phyloP scores from a whole-genome alignment of 2,797 vertebrate genomes.

The Sebastes melanostomus region DNA sequence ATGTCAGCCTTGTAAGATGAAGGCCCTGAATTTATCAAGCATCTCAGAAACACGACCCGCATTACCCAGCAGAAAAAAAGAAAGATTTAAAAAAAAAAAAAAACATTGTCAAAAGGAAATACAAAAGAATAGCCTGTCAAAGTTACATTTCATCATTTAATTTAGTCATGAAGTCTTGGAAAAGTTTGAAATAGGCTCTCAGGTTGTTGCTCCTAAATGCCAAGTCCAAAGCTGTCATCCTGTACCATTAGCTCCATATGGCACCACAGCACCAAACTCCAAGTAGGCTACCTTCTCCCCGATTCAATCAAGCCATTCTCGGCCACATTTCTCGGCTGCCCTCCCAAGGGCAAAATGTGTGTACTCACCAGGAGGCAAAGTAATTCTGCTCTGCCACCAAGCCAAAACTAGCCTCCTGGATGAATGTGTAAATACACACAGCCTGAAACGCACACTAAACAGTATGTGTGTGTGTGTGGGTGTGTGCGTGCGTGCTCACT shows the following conservation, averaged over 20 bases:
- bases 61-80: neutral
- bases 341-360: conserved; percentile 34
- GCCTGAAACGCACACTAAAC: neutral
- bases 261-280: conserved; percentile 9
- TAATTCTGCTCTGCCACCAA: conserved; percentile 20
- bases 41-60: neutral
- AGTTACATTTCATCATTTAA: conserved; percentile 10
- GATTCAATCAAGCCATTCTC: conserved; percentile 49
- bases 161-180: conserved; percentile 2
- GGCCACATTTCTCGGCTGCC: conserved; percentile 13
- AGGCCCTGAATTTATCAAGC: neutral
- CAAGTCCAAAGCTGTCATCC: conserved; percentile 12
- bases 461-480: neutral
- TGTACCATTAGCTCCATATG: conserved; percentile 32
- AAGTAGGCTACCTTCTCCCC: neutral
- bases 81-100: too few relatives aligned
- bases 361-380: conserved; percentile 39
- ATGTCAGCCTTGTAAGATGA: neutral
- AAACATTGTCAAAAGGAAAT: neutral
- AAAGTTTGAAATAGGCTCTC: conserved; percentile 3
- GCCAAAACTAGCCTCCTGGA: conserved; percentile 37
- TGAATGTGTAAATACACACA: conserved; percentile 11
- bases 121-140: neutral
- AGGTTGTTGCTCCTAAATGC: conserved; percentile 14
- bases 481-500: neutral